phyloP scores from a whole-genome alignment of 2,888 invertebrate species.

The Anthophora plumipes region DNA sequence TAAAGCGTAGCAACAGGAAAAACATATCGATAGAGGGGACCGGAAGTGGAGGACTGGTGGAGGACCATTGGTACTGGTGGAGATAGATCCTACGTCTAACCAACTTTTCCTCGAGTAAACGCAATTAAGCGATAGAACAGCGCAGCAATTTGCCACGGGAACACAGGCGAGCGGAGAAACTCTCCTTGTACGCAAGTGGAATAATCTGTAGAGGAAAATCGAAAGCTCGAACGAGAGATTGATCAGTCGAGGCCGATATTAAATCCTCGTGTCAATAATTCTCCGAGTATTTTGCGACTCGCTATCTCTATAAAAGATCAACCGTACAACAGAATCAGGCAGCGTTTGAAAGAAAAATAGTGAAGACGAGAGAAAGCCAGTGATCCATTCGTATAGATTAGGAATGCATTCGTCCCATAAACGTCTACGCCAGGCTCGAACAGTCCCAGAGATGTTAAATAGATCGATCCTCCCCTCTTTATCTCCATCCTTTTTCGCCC shows the following conservation, averaged over 20 bases:
- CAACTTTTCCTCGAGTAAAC: slow-evolving; percentile 64
- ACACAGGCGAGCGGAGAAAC: slow-evolving; percentile 55
- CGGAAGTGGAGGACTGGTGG: slow-evolving; percentile 22
- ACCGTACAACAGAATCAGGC: not conserved
- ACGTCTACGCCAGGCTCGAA: slow-evolving; percentile 42
- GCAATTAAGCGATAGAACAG: slow-evolving; percentile 62
- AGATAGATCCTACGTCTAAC: slow-evolving; percentile 25
- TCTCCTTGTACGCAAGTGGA: slow-evolving; percentile 61
- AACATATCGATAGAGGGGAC: slow-evolving; percentile 33
- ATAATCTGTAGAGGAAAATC: slow-evolving; percentile 64
- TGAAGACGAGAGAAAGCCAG: not conserved
- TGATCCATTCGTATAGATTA: slow-evolving; percentile 27
- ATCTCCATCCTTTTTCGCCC: slow-evolving; percentile 38
- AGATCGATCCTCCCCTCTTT: slow-evolving; percentile 61
- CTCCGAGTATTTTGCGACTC: no score
- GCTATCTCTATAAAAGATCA: no score
- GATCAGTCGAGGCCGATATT: slow-evolving; percentile 50
- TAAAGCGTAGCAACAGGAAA: slow-evolving; percentile 12
- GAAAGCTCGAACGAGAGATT: slow-evolving; percentile 52
- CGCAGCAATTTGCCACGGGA: slow-evolving; percentile 59
- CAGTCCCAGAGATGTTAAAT: slow-evolving; percentile 65
- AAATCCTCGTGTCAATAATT: no score
- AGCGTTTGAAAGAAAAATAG: not conserved
- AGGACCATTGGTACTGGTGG: slow-evolving; percentile 7
- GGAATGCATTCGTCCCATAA: slow-evolving; percentile 12